Base-by-base conservation (phyloP, 1,140 invertebrate species). In the Drosophila bipectinata region DNA sequence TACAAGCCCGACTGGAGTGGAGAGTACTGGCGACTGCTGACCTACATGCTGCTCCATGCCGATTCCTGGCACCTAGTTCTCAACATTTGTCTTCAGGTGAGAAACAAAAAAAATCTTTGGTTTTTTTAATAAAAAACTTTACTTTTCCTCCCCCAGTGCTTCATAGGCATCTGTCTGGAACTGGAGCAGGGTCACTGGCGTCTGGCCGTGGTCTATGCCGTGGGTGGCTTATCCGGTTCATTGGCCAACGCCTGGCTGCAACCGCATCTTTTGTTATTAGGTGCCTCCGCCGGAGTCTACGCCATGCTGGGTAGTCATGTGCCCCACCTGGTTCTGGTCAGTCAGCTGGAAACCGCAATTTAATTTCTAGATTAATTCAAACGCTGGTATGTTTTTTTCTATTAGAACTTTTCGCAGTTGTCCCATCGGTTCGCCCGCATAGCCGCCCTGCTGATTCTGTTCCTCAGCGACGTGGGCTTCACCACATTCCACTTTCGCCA, bases 231-330 rank as follows among this genome's bases (percentile, higher is more conserved):
- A 45, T 94, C 93, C 37, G 95, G 96, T 49, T 95, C 95, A 1
- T 92, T 97, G 39, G 95, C 96, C 34, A 96, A 96, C 7, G 96
- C 96, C 7, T 93, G 96, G 67, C 92, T 96, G 75, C 97, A 98
- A 92, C 96, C 97, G 0, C 92, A 93, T 79, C 94, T 97, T 45
- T 95, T 93, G 73, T 93, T 99, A 56, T 95, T 98, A 48, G 98
- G 98, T 14, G 97, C 98, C 47, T 98, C 97, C 49, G 98, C 97
- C 10, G 98, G 98, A n/a, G 97, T 98, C 54, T 99, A 99, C 93
- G 96, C 98, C 28, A 92, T 99, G 41, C 94, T 99, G 47, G 95
- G 97, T 37, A 98, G 97, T 72, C 97, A 99, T 92, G 92, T 98
- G 52, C 95, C 98, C 21, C 97, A 97, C 92, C 94, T 98, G 54